Evolutionary conservation across 2,888 invertebrate genomes (phyloP).

Genomic region (Diarsia brunnea): DNA sequence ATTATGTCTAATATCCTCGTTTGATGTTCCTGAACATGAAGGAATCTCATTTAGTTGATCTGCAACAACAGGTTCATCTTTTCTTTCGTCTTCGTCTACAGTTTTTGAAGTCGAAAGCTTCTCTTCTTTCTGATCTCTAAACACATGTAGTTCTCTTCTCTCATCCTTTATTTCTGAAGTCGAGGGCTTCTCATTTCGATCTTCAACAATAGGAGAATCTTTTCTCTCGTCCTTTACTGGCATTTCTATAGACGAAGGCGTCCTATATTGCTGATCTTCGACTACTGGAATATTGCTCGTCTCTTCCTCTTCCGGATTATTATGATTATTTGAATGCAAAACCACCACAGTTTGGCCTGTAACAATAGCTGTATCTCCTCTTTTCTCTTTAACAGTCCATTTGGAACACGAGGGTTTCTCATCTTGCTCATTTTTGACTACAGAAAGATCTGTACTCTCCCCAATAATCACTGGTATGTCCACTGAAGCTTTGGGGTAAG

Average conservation of each 20-base stretch:
- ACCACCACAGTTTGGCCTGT: background rate
- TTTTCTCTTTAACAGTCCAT: background rate
- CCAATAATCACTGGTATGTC: conserved; percentile 21
- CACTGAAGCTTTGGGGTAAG: background rate
- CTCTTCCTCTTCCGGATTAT: background rate
- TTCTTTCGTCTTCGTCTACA: background rate
- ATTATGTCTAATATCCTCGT: background rate
- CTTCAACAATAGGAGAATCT: background rate
- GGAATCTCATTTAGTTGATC: background rate
- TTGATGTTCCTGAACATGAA: background rate
- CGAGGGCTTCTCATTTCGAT: background rate
- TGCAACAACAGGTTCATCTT: background rate
- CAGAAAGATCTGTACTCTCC: background rate
- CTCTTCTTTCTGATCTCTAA: background rate
- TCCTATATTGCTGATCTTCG: background rate
- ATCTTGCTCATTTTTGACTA: too few relatives aligned
- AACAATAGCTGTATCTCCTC: background rate
- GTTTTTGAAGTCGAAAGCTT: background rate
- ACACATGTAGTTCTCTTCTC: background rate
- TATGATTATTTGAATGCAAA: background rate
- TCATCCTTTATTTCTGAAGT: background rate
- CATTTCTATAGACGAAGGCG: background rate
- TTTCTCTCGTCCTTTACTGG: background rate
- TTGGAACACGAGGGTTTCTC: background rate
- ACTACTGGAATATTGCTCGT: fast-evolving